Evolutionary conservation across 2,113 vertebrate genomes (phyloP), one percentile per base, ranked within the genome.

Genomic region (Stegostoma tigrinum): DNA sequence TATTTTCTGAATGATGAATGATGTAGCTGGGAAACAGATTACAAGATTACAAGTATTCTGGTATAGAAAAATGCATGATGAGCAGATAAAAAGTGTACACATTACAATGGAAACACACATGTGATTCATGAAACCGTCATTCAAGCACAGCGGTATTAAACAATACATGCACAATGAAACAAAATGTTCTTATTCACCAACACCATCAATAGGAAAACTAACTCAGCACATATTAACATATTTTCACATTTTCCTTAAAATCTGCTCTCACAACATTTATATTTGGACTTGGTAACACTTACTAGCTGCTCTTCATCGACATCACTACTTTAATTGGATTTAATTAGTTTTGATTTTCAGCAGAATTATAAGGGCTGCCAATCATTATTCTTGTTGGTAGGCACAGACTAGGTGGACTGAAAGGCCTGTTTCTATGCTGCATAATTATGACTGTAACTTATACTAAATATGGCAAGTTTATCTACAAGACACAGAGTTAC

Each of bases 21-120:
- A 75, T 95, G 94, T 24, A 95, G 67, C 3, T 95, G 67, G 45
- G 94, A 95, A 95, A 27, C 38, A 45, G 94, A 52, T 52, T 95
- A n/a, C 23, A 27, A 17, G 94, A 95, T 42, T 61, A 14, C 52
- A 52, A 95, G 94, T 75, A 52, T 72, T 14, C 68, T 52, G 45
- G 4, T 30, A 5, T 72, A 27, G 42, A 95, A 30, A 24, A 75
- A 42, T 14, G 52, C 21, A 21, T 3, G 34, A 94, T 94, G 91
- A 94, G 21, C n/a, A 94, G 23, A 38, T 27, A 70, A 12, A 42
- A 70, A 48, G 5, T 48, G 27, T 42, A 75, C 68, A 72, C 4
- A 94, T 64, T 2, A 45, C 19, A 23, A 72, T 34, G 30, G 4
- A 95, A 10, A 48, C 93, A 72, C 24, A 72, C 61, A 45, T 27